Evolutionary conservation across 2,113 vertebrate genomes (phyloP).

Genomic region (Galeopterus variegatus): DNA sequence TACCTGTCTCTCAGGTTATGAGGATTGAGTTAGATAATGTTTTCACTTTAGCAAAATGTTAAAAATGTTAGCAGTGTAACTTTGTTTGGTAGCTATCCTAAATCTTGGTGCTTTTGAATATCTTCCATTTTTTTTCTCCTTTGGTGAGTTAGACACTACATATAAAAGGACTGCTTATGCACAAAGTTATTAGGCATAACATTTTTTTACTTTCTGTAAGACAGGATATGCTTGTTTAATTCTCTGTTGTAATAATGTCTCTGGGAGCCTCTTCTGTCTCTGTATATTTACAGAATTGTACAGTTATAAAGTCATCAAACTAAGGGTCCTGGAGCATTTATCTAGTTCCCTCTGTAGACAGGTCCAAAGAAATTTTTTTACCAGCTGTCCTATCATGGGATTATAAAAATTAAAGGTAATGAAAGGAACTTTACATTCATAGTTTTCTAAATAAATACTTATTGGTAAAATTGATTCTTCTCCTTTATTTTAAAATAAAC

Average conservation of each 20-base stretch:
- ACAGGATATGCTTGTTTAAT: not conserved
- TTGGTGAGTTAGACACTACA: not conserved
- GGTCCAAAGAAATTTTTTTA: not conserved
- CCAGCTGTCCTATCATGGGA: not conserved
- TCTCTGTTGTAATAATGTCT: not conserved
- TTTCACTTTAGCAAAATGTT: conserved; percentile 40
- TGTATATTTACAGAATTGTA: not conserved
- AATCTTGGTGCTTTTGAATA: not conserved
- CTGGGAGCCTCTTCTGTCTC: not conserved
- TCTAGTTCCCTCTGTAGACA: not conserved
- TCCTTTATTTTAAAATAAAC: conserved; percentile 44
- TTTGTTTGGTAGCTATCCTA: not conserved
- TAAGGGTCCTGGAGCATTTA: not conserved
- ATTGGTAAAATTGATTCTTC: not conserved
- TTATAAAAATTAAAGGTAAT: not conserved
- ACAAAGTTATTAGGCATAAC: not conserved
- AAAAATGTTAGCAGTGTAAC: not conserved
- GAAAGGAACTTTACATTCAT: not conserved
- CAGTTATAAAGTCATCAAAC: not conserved
- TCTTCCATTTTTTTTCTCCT: not conserved
- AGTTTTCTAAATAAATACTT: not conserved
- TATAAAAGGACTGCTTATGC: not conserved
- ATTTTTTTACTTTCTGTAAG: not conserved
- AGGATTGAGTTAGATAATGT: not conserved
- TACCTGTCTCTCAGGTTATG: not conserved